These are phyloP conservation scores for Antennarius maculatus DNA, from an alignment of 2,797 vertebrate genomes.

Conservation along the genomic window DNA sequence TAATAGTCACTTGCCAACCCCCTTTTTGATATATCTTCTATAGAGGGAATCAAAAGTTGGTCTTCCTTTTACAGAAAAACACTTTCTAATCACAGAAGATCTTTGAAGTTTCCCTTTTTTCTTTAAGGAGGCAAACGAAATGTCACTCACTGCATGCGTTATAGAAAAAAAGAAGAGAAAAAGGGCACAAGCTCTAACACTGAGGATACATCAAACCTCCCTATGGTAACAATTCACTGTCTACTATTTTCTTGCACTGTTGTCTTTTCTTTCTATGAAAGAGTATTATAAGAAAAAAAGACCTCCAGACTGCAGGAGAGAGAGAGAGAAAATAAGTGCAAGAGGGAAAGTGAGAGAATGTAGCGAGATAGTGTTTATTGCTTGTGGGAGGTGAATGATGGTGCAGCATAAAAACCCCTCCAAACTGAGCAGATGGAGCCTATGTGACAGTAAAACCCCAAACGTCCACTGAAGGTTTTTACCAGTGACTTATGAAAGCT, in stretches of 20 bases:
- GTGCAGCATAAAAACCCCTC: conserved; percentile 80
- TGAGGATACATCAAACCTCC: conserved; percentile 60
- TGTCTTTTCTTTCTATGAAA: conserved; percentile 69
- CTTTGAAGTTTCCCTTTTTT: conserved; percentile 47
- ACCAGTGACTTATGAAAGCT: conserved; percentile 86
- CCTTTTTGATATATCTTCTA: conserved; percentile 19
- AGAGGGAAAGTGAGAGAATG: conserved; percentile 32
- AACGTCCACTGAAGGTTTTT: conserved; percentile 82
- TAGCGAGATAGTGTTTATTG: conserved; percentile 79
- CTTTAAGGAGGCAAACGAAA: conserved; percentile 29
- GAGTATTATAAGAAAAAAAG: conserved; percentile 68
- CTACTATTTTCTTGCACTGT: conserved; percentile 58
- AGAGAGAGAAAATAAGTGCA: conserved; percentile 31
- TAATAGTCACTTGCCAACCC: conserved; percentile 3
- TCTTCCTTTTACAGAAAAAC: conserved; percentile 21
- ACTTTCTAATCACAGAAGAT: conserved; percentile 53
- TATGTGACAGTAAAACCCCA: conserved; percentile 85
- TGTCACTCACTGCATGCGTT: conserved; percentile 55
- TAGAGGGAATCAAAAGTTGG: conserved; percentile 39
- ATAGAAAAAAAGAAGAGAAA: conserved; percentile 53
- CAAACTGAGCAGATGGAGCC: conserved; percentile 84
- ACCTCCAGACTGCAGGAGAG: conserved; percentile 52
- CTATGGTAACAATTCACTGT: conserved; percentile 42
- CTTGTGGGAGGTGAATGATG: conserved; percentile 84
- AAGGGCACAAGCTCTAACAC: conserved; percentile 50